These are phyloP conservation scores for Tryphoninae sp. DNA, from an alignment of 2,888 invertebrate species.

Conservation along the genomic window DNA sequence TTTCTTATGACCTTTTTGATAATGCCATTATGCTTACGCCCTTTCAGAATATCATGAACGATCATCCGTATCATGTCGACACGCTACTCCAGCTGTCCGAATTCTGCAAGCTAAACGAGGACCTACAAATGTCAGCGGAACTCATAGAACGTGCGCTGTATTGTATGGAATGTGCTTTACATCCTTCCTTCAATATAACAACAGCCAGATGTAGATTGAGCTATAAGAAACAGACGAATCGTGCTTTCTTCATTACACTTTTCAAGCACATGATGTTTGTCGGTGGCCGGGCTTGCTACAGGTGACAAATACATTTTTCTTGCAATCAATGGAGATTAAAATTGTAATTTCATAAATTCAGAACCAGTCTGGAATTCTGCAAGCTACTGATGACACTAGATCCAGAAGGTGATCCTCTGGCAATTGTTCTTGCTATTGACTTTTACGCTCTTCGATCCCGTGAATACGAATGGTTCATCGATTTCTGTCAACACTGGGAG, in stretches of 20 bases:
- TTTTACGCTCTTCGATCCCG: conserved; percentile 90
- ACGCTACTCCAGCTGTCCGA: conserved; percentile 91
- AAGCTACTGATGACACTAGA: conserved; percentile 91
- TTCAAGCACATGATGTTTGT: conserved; percentile 91
- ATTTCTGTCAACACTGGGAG: conserved; percentile 85
- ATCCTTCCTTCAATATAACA: conserved; percentile 90
- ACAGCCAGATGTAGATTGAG: conserved; percentile 89
- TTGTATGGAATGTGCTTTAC: conserved; percentile 89
- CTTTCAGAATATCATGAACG: conserved; percentile 85
- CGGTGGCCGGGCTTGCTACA: conserved; percentile 90
- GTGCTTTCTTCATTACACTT: conserved; percentile 89
- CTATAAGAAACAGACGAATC: conserved; percentile 91
- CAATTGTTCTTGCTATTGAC: conserved; percentile 90
- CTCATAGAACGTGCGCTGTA: conserved; percentile 90
- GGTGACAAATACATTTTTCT: conserved; percentile 67
- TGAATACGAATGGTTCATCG: conserved; percentile 88
- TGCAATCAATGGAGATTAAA: not conserved
- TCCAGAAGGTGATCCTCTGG: conserved; percentile 89
- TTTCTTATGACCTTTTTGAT: no score
- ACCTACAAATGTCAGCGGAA: conserved; percentile 89
- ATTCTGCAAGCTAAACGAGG: conserved; percentile 90
- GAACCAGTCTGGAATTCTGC: conserved; percentile 93
- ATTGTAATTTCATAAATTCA: conserved; percentile 65
- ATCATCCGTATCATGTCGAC: conserved; percentile 91
- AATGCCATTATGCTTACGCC: no score